Percentiles rank a stretch among this genome's conserved stretches.
These are phyloP conservation scores for Theonella swinhoei DNA, from an alignment of 37 sponge, comb jelly and placozoan species.

Conservation along the genomic window DNA sequence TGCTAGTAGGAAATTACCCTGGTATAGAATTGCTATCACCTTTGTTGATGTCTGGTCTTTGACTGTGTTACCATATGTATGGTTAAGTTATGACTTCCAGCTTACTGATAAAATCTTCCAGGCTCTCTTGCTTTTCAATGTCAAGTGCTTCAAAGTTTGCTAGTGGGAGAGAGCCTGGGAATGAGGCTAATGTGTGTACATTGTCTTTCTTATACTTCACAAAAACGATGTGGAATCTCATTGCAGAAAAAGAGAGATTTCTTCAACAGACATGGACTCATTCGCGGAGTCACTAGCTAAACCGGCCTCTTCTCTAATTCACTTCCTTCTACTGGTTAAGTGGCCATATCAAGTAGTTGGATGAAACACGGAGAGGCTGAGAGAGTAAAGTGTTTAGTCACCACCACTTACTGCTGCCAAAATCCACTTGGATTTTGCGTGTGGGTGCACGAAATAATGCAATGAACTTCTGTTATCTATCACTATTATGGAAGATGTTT, in stretches of 20 bases:
- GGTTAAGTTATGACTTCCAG: constrained; percentile 41
- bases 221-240: not conserved
- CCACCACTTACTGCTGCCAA: not conserved
- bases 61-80: not conserved
- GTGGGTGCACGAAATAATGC: not conserved
- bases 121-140: too few relatives aligned
- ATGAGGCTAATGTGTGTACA: too few relatives aligned
- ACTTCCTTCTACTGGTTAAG: not conserved
- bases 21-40: too few relatives aligned
- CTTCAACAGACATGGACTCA: not conserved
- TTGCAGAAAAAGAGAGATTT: not conserved
- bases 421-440: not conserved
- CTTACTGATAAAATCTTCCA: constrained; percentile 35
- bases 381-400: not conserved
- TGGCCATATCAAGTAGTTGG: not conserved
- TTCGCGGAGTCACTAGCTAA: too few relatives aligned
- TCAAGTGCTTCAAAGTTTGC: too few relatives aligned
- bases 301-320: not conserved
- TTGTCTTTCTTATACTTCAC: not conserved
- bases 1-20: too few relatives aligned
- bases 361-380: not conserved
- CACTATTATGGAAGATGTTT: not conserved
- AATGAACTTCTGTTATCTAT: not conserved
- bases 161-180: too few relatives aligned
- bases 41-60: not conserved